Percentiles rank a stretch among this genome's conserved stretches.
These are phyloP conservation scores for Parasteatoda tepidariorum DNA, from an alignment of 1,140 invertebrate species.

Conservation along the genomic window DNA sequence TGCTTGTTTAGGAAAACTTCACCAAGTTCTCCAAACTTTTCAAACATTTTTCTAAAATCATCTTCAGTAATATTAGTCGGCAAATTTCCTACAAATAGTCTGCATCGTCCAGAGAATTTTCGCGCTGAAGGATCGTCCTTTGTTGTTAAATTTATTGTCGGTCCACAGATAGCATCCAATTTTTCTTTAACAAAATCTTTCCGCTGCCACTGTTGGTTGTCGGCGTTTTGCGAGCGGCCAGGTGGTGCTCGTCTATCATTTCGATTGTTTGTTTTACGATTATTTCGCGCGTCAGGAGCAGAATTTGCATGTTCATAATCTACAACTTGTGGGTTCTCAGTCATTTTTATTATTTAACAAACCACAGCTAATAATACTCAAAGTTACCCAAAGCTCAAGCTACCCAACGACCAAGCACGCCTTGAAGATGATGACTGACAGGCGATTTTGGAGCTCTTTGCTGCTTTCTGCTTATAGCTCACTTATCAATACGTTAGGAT, in stretches of 20 bases:
- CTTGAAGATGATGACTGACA: too few species aligned
- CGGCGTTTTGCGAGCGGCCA: neutral
- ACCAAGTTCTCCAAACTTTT: slow-evolving; percentile 71
- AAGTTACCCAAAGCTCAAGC: too few species aligned
- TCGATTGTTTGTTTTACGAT: neutral
- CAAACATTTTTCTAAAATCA: slow-evolving; percentile 72
- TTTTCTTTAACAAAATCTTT: slow-evolving; percentile 60
- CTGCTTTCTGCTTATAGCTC: too few species aligned
- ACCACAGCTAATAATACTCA: too few species aligned
- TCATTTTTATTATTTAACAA: too few species aligned
- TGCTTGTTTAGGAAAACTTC: slow-evolving; percentile 95
- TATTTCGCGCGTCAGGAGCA: neutral
- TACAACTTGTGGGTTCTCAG: neutral
- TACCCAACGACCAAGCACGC: too few species aligned
- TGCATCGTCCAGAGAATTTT: slow-evolving; percentile 90
- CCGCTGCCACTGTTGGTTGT: slow-evolving; percentile 10
- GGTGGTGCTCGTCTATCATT: neutral
- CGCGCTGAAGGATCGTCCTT: slow-evolving; percentile 72
- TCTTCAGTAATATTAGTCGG: slow-evolving; percentile 78
- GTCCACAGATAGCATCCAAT: slow-evolving; percentile 58
- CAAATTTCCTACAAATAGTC: slow-evolving; percentile 95
- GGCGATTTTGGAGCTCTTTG: too few species aligned
- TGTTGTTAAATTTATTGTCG: slow-evolving; percentile 63
- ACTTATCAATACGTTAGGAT: too few species aligned
- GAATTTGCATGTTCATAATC: neutral